These are phyloP conservation scores for Aleiodes leptofemur DNA, from an alignment of 2,888 invertebrate species.

Conservation along the genomic window DNA sequence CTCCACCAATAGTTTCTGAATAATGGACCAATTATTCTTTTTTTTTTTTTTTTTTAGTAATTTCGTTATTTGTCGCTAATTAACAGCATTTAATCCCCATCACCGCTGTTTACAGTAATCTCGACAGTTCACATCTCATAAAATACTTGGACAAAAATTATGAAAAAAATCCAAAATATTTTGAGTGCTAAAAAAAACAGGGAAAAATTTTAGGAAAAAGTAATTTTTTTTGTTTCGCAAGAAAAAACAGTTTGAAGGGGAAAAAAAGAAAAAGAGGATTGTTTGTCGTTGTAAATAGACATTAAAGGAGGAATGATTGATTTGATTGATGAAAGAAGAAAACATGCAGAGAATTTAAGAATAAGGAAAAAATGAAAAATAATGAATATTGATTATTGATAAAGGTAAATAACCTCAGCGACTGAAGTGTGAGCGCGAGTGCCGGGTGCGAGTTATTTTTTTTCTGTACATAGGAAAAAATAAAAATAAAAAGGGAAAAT, in stretches of 20 bases:
- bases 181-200: conserved; percentile 45
- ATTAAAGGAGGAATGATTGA: conserved; percentile 15
- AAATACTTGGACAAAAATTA: too few species aligned
- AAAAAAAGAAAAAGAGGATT: conserved; percentile 35
- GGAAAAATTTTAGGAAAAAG: too few species aligned
- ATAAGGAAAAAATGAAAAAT: conserved; percentile 44
- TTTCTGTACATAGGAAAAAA: conserved; percentile 70
- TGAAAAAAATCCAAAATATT: too few species aligned
- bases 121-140: too few species aligned
- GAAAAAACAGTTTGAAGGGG: conserved; percentile 36
- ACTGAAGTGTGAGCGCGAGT: conserved; percentile 68
- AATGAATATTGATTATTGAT: conserved; percentile 66
- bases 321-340: conserved; percentile 21
- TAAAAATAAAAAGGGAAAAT: too few species aligned
- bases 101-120: too few species aligned
- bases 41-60: too few species aligned
- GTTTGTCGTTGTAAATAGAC: conserved; percentile 16
- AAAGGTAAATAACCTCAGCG: conserved; percentile 68
- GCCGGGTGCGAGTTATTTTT: conserved; percentile 73
- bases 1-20: too few species aligned
- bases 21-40: too few species aligned
- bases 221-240: not conserved
- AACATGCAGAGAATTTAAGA: conserved; percentile 30
- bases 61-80: too few species aligned
- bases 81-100: too few species aligned